Base-by-base conservation (phyloP, 2,797 vertebrate species). In the Oophaga sylvatica region DNA sequence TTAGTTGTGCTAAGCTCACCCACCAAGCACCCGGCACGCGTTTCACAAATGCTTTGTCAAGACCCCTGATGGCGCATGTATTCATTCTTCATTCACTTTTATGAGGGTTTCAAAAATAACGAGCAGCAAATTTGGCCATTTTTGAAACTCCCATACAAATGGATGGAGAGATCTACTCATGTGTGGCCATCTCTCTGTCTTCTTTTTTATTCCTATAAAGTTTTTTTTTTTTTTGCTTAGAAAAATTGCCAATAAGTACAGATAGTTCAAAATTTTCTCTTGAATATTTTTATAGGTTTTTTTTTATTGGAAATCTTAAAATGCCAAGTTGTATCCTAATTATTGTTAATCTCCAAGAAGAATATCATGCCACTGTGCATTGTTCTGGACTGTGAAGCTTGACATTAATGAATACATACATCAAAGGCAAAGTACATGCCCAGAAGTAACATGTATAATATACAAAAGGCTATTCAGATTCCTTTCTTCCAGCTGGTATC, bases 361-460 rank as follows among this genome's bases (percentile, higher is more conserved):
- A 56, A 29, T 75, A 73, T 73, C 57, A 60, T 88, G 87, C 48
- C 63, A 88, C 73, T 26, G 22, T 70, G 26, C 81, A 71, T 68
- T 84, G 56, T 78, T 78, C 57, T 77, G 41, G 35, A 63, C 75
- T 48, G 56, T 79, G 53, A 84, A 71, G 20, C 48, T 71, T 88
- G 87, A 84, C 41, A 63, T 67, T 88, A 70, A 88, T 88, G 67
- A 84, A 88, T 84, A 60, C 20, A 73, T 83, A 60, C 71, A 84
- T 88, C 82, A 80, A 84, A 26, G 65, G 57, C 35, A 31, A 84
- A 59, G 35, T 88, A 19, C 1, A 83, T 71, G 48, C 75, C 26
- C 45, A 63, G 82, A 65, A 84, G 62, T 77, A 67, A 84, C 65
- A 84, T 73, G 76, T 75, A 75, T 84, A 80, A 88, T 65, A 84